Conservation (phyloP, 64 coral and sea anemone genomes). For the Porites lutea region DNA sequence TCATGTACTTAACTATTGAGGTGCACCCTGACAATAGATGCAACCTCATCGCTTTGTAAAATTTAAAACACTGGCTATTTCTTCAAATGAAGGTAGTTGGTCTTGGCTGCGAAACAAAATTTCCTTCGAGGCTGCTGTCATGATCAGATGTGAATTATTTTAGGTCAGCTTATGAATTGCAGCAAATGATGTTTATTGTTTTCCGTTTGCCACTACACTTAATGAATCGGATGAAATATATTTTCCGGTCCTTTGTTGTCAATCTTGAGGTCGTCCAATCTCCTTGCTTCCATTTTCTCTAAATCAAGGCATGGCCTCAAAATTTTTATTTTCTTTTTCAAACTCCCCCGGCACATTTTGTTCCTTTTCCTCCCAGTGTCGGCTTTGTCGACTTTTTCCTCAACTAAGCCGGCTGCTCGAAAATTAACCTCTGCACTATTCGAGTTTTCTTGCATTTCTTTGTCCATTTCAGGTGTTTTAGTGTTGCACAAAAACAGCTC, state of each 20-base stretch:
- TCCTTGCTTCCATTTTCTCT: constrained; percentile 36
- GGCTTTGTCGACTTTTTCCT: neutral
- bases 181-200: constrained; percentile 22
- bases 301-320: constrained; percentile 30
- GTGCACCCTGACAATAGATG: neutral
- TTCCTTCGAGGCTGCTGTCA: no score
- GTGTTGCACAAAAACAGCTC: neutral
- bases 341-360: constrained; percentile 16
- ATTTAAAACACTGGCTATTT: neutral
- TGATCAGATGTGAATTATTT: neutral
- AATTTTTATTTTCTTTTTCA: constrained; percentile 43
- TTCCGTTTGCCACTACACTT: neutral
- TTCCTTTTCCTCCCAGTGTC: constrained; percentile 22
- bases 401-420: neutral
- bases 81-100: neutral
- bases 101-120: no score
- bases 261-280: neutral
- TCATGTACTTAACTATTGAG: neutral
- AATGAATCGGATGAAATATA: constrained; percentile 49
- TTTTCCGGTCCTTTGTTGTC: constrained; percentile 9
- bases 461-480: neutral
- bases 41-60: neutral
- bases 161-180: neutral
- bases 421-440: neutral
- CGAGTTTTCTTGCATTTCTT: neutral